phyloP scores from a whole-genome alignment of 2,888 invertebrate genomes.

The Didymodactylos carnosus region DNA sequence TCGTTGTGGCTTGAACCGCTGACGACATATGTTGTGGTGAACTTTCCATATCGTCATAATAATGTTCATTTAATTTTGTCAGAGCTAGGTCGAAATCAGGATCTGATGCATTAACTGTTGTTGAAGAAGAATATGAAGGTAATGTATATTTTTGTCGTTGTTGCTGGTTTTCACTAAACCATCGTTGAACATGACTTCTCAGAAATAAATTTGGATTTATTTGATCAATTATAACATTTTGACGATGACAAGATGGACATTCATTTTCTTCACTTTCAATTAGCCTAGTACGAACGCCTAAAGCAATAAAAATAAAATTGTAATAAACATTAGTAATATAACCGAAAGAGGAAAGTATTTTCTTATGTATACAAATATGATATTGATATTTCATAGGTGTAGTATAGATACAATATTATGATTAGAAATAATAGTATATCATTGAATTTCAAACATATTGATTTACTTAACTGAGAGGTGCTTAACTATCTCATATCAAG shows the following conservation, averaged over 20 bases:
- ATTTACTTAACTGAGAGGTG: no score
- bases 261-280: constrained; percentile 80
- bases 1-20: neutral
- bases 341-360: no score
- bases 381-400: no score
- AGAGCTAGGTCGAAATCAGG: neutral
- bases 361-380: no score
- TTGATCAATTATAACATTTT: neutral
- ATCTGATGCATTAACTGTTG: neutral
- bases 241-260: constrained; percentile 66
- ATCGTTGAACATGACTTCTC: neutral
- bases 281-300: constrained; percentile 65
- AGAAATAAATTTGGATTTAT: neutral
- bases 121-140: no score
- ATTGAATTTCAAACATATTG: no score
- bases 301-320: neutral
- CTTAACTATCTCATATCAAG: no score
- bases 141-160: neutral
- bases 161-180: no score
- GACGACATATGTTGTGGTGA: neutral
- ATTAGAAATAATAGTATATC: no score
- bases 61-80: neutral
- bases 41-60: neutral
- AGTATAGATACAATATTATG: no score
- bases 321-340: neutral